Conservation (phyloP, 2,888 invertebrate genomes). For the Spicauda simplicius region DNA sequence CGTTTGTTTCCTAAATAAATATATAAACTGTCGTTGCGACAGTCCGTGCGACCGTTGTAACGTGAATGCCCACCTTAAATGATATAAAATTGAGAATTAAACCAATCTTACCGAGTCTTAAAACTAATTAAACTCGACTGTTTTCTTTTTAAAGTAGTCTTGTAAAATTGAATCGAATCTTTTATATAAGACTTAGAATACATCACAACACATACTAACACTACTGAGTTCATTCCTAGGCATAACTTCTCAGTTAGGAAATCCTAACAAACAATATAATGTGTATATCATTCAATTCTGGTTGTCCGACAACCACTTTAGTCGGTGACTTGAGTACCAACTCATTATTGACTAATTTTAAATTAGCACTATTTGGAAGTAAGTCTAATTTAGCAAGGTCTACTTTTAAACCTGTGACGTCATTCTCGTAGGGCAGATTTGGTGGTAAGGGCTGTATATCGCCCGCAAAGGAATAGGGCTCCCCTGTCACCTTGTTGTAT, state of each 20-base stretch:
- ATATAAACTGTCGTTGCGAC: no score
- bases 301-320: slow-evolving; percentile 60
- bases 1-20: no score
- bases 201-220: no score
- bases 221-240: no score
- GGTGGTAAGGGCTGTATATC: slow-evolving; percentile 52
- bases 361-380: slow-evolving; percentile 63
- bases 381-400: slow-evolving; percentile 58
- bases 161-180: no score
- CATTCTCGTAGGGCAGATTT: slow-evolving; percentile 51
- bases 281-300: slow-evolving; percentile 58
- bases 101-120: no score
- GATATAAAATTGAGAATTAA: no score
- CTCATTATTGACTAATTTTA: slow-evolving; percentile 56
- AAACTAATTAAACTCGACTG: no score
- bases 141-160: no score
- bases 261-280: slow-evolving; percentile 59
- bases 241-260: slow-evolving; percentile 29
- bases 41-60: no score
- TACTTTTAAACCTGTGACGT: slow-evolving; percentile 51
- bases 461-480: slow-evolving; percentile 64
- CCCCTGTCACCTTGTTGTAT: slow-evolving; percentile 67
- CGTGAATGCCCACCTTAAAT: no score
- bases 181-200: no score
- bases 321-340: slow-evolving; percentile 52